Evolutionary conservation across 2,797 vertebrate species (phyloP).

Genomic region (Sebastes oblongus): DNA sequence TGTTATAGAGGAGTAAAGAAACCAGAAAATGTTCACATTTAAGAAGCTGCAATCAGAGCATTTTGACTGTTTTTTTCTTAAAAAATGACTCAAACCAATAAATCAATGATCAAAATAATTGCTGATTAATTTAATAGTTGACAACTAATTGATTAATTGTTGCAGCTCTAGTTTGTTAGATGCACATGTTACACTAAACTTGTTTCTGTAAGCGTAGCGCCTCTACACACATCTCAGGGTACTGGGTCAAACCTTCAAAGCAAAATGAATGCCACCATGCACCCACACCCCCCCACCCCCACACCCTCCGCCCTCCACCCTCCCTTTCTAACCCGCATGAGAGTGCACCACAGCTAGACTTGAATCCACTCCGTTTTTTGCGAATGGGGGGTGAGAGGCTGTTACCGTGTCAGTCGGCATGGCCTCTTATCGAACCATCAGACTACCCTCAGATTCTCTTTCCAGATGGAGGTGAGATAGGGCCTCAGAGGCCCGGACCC

Average conservation of each 20-base stretch:
- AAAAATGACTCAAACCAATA: too few relatives aligned
- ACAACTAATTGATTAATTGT: too few relatives aligned
- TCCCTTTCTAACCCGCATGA: conserved; percentile 58
- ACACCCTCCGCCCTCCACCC: background rate
- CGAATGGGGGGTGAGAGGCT: conserved; percentile 72
- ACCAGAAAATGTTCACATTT: too few relatives aligned
- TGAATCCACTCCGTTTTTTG: conserved; percentile 50
- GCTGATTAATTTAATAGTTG: too few relatives aligned
- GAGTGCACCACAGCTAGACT: conserved; percentile 39
- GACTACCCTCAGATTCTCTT: conserved; percentile 83
- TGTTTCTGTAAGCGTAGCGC: conserved; percentile 24
- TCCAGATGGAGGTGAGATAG: conserved; percentile 86
- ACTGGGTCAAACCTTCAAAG: conserved; percentile 58
- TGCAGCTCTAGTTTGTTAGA: too few relatives aligned
- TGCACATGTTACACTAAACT: conserved; percentile 10
- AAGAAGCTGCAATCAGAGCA: too few relatives aligned
- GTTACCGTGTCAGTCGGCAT: conserved; percentile 76
- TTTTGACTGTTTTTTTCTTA: too few relatives aligned
- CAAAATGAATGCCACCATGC: conserved; percentile 40
- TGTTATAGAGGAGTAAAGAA: too few relatives aligned
- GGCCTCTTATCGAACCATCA: conserved; percentile 80
- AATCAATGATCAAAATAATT: too few relatives aligned
- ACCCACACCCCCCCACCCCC: conserved; percentile 1
- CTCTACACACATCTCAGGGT: conserved; percentile 19
- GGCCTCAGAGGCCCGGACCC: conserved; percentile 79